These are phyloP conservation scores for Cheilosia grossa DNA, from an alignment of 2,888 invertebrate genomes.

Conservation along the genomic window DNA sequence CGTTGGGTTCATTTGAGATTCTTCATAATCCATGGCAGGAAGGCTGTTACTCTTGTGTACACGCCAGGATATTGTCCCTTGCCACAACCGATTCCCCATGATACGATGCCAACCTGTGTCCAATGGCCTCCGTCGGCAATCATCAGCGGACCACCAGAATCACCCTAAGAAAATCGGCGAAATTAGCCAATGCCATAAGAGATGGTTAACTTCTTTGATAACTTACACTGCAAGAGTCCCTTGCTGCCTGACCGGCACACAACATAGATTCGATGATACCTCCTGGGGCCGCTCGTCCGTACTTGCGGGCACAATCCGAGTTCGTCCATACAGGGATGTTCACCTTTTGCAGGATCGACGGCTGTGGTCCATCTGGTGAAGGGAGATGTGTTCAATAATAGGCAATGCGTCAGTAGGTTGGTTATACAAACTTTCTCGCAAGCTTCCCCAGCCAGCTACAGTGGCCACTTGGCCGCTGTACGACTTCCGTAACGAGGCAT, in stretches of 20 bases:
- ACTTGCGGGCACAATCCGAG: conserved; percentile 89
- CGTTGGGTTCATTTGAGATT: conserved; percentile 85
- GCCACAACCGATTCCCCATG: conserved; percentile 96
- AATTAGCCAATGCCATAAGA: background rate
- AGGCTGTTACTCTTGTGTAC: conserved; percentile 92
- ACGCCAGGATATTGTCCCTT: conserved; percentile 96
- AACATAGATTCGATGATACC: conserved; percentile 95
- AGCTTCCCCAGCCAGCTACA: conserved; percentile 95
- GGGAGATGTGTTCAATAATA: background rate
- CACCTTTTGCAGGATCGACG: conserved; percentile 91
- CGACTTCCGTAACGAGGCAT: conserved; percentile 83
- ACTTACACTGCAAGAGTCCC: conserved; percentile 95
- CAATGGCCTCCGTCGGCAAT: conserved; percentile 89
- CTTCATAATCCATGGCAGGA: conserved; percentile 93
- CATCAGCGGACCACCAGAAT: conserved; percentile 95
- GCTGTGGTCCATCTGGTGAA: conserved; percentile 90
- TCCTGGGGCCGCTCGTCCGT: conserved; percentile 92
- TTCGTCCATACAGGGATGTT: conserved; percentile 93
- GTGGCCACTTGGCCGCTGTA: conserved; percentile 90
- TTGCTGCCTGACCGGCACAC: conserved; percentile 92
- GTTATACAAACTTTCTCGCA: conserved; percentile 87
- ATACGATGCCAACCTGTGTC: conserved; percentile 94
- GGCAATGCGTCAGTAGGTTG: background rate
- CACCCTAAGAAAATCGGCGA: conserved; percentile 86
- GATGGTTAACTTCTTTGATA: background rate